These are phyloP conservation scores for Lasioglossum zephyrum DNA, from an alignment of 2,888 invertebrate genomes.

Conservation along the genomic window DNA sequence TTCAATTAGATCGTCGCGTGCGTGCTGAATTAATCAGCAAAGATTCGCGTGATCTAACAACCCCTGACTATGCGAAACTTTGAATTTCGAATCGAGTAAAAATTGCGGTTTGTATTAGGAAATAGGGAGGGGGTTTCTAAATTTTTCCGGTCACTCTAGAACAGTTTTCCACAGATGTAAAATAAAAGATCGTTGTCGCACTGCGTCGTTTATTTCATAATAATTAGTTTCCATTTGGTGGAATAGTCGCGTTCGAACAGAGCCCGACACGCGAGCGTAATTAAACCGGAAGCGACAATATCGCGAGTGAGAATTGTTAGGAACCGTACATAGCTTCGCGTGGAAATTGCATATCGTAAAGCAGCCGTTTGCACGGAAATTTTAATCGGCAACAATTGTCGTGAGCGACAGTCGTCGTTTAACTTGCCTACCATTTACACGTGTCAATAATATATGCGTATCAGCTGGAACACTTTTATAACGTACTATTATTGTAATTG, in stretches of 20 bases:
- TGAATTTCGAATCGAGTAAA: background rate
- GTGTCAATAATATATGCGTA: no score
- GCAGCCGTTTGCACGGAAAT: background rate
- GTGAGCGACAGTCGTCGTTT: background rate
- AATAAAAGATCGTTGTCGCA: background rate
- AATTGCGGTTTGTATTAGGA: background rate
- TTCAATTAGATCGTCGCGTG: background rate
- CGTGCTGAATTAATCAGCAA: background rate
- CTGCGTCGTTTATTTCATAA: background rate
- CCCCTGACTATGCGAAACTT: background rate
- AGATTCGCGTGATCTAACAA: background rate
- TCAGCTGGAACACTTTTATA: background rate
- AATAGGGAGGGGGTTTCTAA: no score
- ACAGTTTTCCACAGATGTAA: background rate
- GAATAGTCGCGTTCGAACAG: background rate
- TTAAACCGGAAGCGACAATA: constrained; percentile 29
- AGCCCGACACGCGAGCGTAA: constrained; percentile 20
- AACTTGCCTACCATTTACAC: background rate
- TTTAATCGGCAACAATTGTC: background rate
- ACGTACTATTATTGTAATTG: background rate
- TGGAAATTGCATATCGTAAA: background rate
- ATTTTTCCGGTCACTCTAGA: background rate
- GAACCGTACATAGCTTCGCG: background rate
- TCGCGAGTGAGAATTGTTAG: constrained; percentile 17
- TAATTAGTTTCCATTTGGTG: constrained; percentile 7